phyloP scores from a whole-genome alignment of 2,888 invertebrate species.

The Drosophila diplacantha region DNA sequence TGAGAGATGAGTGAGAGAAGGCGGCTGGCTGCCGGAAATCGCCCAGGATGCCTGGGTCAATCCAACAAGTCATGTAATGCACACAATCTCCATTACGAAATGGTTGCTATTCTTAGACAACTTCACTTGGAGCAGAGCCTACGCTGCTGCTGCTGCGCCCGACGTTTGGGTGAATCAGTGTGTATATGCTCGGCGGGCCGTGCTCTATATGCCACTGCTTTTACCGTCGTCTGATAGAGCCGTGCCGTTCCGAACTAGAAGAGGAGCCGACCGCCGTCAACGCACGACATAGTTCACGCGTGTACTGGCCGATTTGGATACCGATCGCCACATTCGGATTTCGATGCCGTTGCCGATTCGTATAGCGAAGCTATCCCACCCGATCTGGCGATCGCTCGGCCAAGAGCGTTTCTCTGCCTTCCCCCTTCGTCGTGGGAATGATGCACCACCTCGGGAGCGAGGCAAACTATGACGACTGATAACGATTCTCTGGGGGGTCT shows the following conservation, averaged over 20 bases:
- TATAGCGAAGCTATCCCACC: conserved; percentile 20
- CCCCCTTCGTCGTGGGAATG: neutral
- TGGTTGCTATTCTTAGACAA: conserved; percentile 57
- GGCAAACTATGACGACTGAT: conserved; percentile 21
- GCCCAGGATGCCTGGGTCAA: conserved; percentile 21
- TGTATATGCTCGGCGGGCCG: conserved; percentile 15
- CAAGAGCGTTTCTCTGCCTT: conserved; percentile 6
- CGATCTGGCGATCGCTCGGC: conserved; percentile 15
- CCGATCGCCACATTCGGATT: conserved; percentile 14
- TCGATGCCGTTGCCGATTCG: conserved; percentile 11
- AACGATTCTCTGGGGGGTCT: conserved; percentile 27
- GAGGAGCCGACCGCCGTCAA: conserved; percentile 57
- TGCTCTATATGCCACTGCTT: conserved; percentile 22
- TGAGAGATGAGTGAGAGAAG: conserved; percentile 5
- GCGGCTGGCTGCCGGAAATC: conserved; percentile 26
- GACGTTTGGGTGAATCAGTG: conserved; percentile 8
- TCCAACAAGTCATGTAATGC: conserved; percentile 30
- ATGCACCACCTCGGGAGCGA: conserved; percentile 1
- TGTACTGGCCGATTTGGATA: conserved; percentile 47
- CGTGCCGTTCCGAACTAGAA: conserved; percentile 49
- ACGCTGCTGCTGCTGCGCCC: neutral
- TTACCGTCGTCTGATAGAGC: conserved; percentile 46
- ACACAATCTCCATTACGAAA: conserved; percentile 56
- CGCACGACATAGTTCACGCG: conserved; percentile 72
- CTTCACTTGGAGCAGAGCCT: conserved; percentile 45